Percentiles rank a stretch among this genome's conserved stretches.
Evolutionary conservation across 2,113 vertebrate species (phyloP).

Genomic region (Psephotus haematonotus): DNA sequence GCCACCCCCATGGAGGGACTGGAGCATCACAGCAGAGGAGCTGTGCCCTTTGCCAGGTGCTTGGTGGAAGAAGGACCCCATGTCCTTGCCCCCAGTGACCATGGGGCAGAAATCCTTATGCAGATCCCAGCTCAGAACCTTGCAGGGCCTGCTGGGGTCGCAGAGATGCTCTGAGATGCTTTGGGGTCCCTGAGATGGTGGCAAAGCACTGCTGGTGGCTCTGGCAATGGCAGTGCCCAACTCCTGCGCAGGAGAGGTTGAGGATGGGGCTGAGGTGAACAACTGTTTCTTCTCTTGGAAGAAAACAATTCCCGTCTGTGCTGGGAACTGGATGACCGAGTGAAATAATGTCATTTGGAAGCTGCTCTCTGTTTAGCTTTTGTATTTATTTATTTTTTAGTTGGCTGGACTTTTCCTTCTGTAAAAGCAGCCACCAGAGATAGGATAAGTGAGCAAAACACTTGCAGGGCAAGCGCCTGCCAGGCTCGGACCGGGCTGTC

Average conservation of each 20-base stretch:
- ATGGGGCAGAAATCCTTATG: not conserved
- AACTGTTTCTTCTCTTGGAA: not conserved
- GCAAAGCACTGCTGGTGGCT: not conserved
- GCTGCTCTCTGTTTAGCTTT: not conserved
- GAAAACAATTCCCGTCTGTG: not conserved
- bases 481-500: not conserved
- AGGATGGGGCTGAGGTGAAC: not conserved
- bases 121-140: not conserved
- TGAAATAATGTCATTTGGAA: conserved; percentile 21
- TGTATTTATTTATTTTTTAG: not conserved
- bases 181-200: not conserved
- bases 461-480: not conserved
- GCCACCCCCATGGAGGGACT: not conserved
- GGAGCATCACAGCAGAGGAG: not conserved
- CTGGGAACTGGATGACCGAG: not conserved
- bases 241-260: not conserved
- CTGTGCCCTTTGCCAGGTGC: not conserved
- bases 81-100: not conserved
- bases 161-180: not conserved
- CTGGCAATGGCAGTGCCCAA: not conserved
- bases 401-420: not conserved
- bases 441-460: fast-evolving
- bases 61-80: not conserved
- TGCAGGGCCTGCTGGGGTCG: not conserved
- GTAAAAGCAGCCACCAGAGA: not conserved